phyloP scores from a whole-genome alignment of 1,140 invertebrate genomes.

The Drosophila nigromelanica region DNA sequence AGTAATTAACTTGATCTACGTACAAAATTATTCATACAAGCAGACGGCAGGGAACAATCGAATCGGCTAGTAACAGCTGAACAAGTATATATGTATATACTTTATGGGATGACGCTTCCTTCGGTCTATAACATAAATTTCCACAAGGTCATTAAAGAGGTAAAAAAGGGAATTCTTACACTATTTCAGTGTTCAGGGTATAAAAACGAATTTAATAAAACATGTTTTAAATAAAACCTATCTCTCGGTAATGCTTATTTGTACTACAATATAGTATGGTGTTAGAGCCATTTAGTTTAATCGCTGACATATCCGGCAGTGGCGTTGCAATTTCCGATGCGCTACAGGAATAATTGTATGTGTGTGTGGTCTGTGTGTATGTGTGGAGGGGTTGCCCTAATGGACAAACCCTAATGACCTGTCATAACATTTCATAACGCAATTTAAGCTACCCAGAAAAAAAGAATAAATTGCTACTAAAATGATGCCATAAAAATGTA shows the following conservation, averaged over 20 bases:
- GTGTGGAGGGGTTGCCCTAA: conserved; percentile 40
- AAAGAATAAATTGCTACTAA: conserved; percentile 46
- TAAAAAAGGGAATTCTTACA: too few species aligned
- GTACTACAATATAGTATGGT: conserved; percentile 2
- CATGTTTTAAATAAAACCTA: conserved; percentile 2
- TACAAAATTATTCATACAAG: too few species aligned
- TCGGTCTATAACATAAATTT: too few species aligned
- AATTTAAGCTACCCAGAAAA: conserved; percentile 61
- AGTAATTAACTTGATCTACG: too few species aligned
- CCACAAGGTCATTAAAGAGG: too few species aligned
- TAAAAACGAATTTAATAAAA: too few species aligned
- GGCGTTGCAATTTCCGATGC: conserved; percentile 65
- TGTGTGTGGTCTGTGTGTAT: not conserved
- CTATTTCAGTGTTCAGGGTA: too few species aligned
- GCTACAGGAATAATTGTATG: conserved; percentile 11
- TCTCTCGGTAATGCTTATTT: conserved; percentile 9
- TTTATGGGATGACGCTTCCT: too few species aligned
- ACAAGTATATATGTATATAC: too few species aligned
- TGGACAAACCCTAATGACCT: conserved; percentile 71
- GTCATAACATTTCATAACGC: conserved; percentile 79
- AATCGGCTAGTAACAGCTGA: not conserved
- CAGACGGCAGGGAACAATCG: too few species aligned
- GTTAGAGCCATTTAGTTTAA: conserved; percentile 64
- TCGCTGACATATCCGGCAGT: conserved; percentile 69
- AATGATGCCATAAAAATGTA: conserved; percentile 68